Percentiles rank a stretch among this genome's conserved stretches.
These are phyloP conservation scores for Sylvietta virens DNA, from an alignment of 2,113 vertebrate species.

Conservation along the genomic window DNA sequence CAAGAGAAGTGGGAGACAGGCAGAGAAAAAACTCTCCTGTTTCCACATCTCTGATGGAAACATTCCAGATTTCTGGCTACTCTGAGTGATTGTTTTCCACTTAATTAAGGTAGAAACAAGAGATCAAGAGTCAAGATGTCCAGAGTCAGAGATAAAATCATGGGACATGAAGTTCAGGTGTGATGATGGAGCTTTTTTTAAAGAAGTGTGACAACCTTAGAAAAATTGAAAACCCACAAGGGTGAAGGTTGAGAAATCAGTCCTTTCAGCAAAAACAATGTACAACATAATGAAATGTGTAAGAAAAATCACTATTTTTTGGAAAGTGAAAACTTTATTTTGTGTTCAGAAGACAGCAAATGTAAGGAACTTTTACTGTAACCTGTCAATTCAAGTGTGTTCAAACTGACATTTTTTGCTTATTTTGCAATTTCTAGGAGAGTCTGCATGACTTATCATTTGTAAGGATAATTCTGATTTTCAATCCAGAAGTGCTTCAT, in stretches of 20 bases:
- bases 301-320: not conserved
- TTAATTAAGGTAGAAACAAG: not conserved
- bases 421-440: not conserved
- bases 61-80: not conserved
- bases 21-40: not conserved
- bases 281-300: not conserved
- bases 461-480: not conserved
- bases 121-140: constrained; percentile 2
- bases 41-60: not conserved
- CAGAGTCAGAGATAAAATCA: not conserved
- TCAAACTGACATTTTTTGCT: not conserved
- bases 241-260: not conserved
- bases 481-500: not conserved
- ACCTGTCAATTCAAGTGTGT: not conserved
- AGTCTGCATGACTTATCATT: not conserved
- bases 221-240: not conserved
- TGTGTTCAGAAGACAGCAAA: not conserved
- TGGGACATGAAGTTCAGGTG: not conserved
- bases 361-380: not conserved
- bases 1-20: not conserved
- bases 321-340: not conserved
- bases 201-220: not conserved
- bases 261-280: not conserved
- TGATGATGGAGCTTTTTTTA: not conserved
- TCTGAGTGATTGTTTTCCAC: not conserved